These are phyloP conservation scores for Patiria pectinifera DNA, from an alignment of 53 echinoderm and acorn worm species.

Conservation along the genomic window DNA sequence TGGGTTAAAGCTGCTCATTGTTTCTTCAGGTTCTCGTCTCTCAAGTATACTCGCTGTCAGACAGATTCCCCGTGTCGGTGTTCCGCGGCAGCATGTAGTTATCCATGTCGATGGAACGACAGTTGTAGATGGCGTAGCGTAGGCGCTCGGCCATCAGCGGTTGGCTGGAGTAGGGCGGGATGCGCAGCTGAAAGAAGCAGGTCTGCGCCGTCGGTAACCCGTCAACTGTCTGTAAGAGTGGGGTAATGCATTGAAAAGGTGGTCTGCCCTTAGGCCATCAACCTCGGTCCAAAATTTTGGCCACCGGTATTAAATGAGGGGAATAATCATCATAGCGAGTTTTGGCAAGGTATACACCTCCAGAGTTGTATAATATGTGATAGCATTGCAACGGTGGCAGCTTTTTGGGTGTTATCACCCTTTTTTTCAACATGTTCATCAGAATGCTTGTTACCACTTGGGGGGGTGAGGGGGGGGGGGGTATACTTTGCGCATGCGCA, in stretches of 20 bases:
- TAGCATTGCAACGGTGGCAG: too few species aligned
- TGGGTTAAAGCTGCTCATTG: neutral
- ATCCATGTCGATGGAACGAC: constrained; percentile 99
- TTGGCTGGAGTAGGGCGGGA: constrained; percentile 97
- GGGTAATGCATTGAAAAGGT: neutral
- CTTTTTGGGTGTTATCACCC: too few species aligned
- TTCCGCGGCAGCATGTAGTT: constrained; percentile 99
- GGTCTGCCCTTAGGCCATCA: too few species aligned
- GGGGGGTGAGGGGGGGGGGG: too few species aligned
- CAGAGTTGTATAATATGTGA: too few species aligned
- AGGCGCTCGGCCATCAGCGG: constrained; percentile 94
- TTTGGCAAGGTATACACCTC: too few species aligned
- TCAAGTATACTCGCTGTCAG: constrained; percentile 84
- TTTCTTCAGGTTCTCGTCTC: neutral
- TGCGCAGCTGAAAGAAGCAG: constrained; percentile 99
- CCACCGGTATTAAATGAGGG: too few species aligned
- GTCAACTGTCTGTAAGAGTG: constrained; percentile 76
- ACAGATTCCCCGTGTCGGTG: constrained; percentile 90
- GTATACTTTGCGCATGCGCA: too few species aligned
- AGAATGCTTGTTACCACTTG: too few species aligned
- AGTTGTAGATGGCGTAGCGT: constrained; percentile 98
- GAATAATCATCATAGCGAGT: too few species aligned
- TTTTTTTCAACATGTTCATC: too few species aligned
- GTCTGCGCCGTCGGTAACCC: constrained; percentile 99
- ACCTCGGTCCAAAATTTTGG: too few species aligned